Conservation (phyloP, 2,113 vertebrate species). For the Poicephalus meyeri region DNA sequence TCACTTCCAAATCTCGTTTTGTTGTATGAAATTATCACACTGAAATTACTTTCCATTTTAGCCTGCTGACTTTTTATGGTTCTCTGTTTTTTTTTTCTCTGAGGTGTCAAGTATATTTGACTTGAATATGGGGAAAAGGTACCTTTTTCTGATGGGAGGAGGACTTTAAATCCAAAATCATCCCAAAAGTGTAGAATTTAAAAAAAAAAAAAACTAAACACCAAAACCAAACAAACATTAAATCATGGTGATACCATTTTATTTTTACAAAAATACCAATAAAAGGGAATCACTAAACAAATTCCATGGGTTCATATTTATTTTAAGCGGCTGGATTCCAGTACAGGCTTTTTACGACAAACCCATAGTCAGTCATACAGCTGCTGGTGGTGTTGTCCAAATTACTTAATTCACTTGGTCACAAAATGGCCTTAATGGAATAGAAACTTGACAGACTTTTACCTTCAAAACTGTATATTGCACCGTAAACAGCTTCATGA, state of each 20-base stretch:
- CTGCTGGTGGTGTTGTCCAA: neutral
- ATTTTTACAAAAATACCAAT: neutral
- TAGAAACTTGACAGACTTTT: neutral
- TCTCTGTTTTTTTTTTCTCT: neutral
- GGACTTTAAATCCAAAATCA: neutral
- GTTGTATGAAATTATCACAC: neutral
- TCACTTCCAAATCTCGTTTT: neutral
- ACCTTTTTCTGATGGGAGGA: neutral
- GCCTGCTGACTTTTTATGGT: neutral
- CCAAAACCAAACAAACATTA: neutral
- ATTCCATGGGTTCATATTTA: neutral
- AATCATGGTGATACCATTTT: neutral
- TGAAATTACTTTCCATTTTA: neutral
- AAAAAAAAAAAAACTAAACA: fast-evolving
- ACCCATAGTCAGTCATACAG: neutral
- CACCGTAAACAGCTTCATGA: neutral
- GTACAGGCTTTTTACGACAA: neutral
- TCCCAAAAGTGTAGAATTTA: neutral
- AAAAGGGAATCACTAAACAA: constrained; percentile 20
- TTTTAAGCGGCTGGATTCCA: neutral
- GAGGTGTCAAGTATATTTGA: neutral
- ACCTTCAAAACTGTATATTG: neutral
- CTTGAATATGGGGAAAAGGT: neutral
- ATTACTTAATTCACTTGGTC: neutral
- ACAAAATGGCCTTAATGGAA: neutral